A percentile compares a stretch with the other conserved stretches of the same genome.
phyloP scores from a whole-genome alignment of 1,140 invertebrate species.

The Sogatella furcifera region DNA sequence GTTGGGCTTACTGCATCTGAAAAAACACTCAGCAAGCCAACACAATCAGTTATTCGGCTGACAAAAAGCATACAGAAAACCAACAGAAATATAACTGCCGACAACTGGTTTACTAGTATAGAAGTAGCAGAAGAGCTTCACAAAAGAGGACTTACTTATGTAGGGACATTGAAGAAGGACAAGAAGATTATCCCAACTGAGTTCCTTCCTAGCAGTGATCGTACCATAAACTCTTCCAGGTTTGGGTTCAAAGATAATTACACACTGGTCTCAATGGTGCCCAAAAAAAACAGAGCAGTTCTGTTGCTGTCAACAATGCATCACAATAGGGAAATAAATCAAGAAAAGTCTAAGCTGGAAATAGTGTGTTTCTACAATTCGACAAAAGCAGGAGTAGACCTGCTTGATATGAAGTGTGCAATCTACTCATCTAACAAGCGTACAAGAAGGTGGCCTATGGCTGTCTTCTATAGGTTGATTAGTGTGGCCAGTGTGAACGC shows the following conservation, averaged over 20 bases:
- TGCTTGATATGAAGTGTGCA: background rate
- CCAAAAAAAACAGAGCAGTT: slow-evolving; percentile 23
- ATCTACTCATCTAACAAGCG: slow-evolving; percentile 16
- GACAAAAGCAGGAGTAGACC: slow-evolving; percentile 1
- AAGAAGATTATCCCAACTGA: slow-evolving; percentile 29
- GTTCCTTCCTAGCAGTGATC: slow-evolving; percentile 17
- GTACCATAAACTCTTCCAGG: background rate
- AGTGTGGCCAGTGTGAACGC: slow-evolving; percentile 20
- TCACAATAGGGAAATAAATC: slow-evolving; percentile 13
- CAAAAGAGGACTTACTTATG: slow-evolving; percentile 14
- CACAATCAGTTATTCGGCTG: slow-evolving; percentile 26
- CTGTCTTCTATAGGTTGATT: slow-evolving; percentile 20
- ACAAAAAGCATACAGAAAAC: slow-evolving; percentile 23
- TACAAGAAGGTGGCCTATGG: slow-evolving; percentile 23
- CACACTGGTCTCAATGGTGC: slow-evolving; percentile 24
- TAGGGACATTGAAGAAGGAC: slow-evolving; percentile 23
- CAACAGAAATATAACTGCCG: slow-evolving; percentile 27
- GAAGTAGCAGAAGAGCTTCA: slow-evolving; percentile 27
- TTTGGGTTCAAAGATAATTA: slow-evolving; percentile 23
- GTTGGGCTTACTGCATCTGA: background rate
- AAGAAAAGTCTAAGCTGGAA: slow-evolving; percentile 23
- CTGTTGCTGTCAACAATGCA: slow-evolving; percentile 25
- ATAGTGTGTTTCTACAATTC: slow-evolving; percentile 6
- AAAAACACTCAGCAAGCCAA: slow-evolving; percentile 20
- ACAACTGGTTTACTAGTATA: slow-evolving; percentile 31